Percentiles rank a stretch among this genome's conserved stretches.
Conservation (phyloP, 2,888 invertebrate species). For the Byasa hedistus region DNA sequence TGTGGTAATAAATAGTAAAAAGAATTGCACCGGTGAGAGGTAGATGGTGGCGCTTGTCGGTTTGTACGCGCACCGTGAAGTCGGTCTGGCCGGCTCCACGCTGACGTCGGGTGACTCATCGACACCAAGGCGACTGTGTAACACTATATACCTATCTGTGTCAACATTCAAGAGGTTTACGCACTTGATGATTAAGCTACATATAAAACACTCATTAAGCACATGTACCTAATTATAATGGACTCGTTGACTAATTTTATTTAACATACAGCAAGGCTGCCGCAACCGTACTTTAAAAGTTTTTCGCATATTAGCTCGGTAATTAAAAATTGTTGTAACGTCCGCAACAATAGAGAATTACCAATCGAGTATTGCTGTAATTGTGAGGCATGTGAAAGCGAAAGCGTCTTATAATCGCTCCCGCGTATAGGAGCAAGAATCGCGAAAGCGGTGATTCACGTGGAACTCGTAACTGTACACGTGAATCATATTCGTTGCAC, state of each 20-base stretch:
- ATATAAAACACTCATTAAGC: slow-evolving; percentile 2
- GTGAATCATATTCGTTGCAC: slow-evolving; percentile 39
- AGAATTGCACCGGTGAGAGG: slow-evolving; percentile 29
- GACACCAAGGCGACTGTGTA: slow-evolving; percentile 42
- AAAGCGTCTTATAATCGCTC: slow-evolving; percentile 37
- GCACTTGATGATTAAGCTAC: slow-evolving; percentile 26
- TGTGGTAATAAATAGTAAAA: neutral
- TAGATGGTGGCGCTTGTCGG: slow-evolving; percentile 37
- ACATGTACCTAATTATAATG: slow-evolving; percentile 3
- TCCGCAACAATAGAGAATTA: slow-evolving; percentile 13
- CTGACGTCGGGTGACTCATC: slow-evolving; percentile 61
- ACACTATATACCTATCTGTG: slow-evolving; percentile 30
- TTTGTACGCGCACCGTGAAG: slow-evolving; percentile 34
- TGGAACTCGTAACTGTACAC: slow-evolving; percentile 47
- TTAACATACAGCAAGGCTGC: neutral
- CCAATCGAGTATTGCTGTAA: slow-evolving; percentile 16
- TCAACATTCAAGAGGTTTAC: slow-evolving; percentile 28
- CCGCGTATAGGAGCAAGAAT: slow-evolving; percentile 40
- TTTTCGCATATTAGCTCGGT: neutral
- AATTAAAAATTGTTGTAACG: slow-evolving; percentile 19
- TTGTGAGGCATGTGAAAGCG: slow-evolving; percentile 35
- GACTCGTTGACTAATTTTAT: slow-evolving; percentile 3
- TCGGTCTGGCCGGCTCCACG: slow-evolving; percentile 57
- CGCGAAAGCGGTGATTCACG: slow-evolving; percentile 70
- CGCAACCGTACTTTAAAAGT: neutral